Conservation (phyloP, 1,140 invertebrate genomes). For the Streblospio benedicti region DNA sequence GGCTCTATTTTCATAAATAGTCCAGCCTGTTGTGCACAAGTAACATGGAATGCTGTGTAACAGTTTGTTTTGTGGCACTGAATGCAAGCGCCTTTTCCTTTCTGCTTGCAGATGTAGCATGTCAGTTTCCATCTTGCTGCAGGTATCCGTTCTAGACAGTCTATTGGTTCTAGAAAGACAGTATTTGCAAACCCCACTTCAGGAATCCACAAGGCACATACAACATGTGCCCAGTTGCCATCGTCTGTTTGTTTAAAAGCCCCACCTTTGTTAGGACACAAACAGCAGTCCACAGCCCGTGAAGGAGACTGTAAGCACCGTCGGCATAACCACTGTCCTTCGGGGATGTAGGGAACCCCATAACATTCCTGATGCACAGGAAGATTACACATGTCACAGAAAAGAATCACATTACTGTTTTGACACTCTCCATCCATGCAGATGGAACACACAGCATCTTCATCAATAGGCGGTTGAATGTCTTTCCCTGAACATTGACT, state of each 20-base stretch:
- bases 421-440: conserved; percentile 84
- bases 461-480: conserved; percentile 66
- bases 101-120: conserved; percentile 93
- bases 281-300: conserved; percentile 84
- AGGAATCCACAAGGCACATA: conserved; percentile 97
- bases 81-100: conserved; percentile 89
- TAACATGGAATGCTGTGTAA: conserved; percentile 73
- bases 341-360: conserved; percentile 96
- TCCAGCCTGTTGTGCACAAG: conserved; percentile 94
- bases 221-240: conserved; percentile 94
- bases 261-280: conserved; percentile 95
- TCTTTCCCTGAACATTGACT: conserved; percentile 25
- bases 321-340: conserved; percentile 96
- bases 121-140: conserved; percentile 76
- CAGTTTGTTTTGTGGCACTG: conserved; percentile 96
- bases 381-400: conserved; percentile 99
- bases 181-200: conserved; percentile 93
- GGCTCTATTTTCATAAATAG: conserved; percentile 91
- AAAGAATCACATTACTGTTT: conserved; percentile 90
- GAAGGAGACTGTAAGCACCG: conserved; percentile 91
- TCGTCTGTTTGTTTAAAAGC: conserved; percentile 98
- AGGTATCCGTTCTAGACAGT: conserved; percentile 92
- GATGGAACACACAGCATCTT: conserved; percentile 97
- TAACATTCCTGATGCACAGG: conserved; percentile 99
- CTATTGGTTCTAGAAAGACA: conserved; percentile 86